Conservation (phyloP, 2,797 vertebrate genomes). For the Phoxinus dragarum region DNA sequence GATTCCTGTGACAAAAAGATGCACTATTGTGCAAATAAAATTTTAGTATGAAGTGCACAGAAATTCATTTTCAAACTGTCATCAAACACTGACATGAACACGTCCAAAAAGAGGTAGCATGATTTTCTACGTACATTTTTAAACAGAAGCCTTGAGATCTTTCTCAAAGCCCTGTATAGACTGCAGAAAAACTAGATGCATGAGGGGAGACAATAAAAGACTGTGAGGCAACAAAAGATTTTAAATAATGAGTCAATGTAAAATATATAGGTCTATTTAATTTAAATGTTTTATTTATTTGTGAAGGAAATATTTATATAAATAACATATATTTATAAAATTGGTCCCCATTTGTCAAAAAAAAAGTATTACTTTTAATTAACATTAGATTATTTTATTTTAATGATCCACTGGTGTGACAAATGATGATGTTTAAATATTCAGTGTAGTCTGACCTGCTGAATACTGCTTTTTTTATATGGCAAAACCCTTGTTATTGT, state of each 20-base stretch:
- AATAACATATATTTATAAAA: not conserved
- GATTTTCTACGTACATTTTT: constrained; percentile 73
- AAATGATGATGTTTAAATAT: not conserved
- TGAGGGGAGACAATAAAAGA: constrained; percentile 56
- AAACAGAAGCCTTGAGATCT: constrained; percentile 77
- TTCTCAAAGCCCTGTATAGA: constrained; percentile 74
- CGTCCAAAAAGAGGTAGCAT: constrained; percentile 48
- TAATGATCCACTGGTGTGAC: not conserved
- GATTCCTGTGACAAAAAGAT: not conserved
- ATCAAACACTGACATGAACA: constrained; percentile 58
- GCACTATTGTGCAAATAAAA: not conserved
- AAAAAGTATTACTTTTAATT: not conserved
- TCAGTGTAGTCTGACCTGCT: not conserved
- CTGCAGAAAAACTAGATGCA: constrained; percentile 74
- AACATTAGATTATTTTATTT: not conserved
- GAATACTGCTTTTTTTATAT: not conserved
- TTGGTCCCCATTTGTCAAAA: not conserved
- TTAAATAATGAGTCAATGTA: not conserved
- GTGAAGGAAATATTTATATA: not conserved
- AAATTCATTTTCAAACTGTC: not conserved
- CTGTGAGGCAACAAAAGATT: constrained; percentile 16
- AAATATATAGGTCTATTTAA: not conserved
- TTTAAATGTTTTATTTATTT: not conserved
- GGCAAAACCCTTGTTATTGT: not conserved
- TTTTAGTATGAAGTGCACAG: constrained; percentile 15